Evolutionary conservation across 1,140 invertebrate genomes (phyloP), one percentile per base, ranked within the genome.

Genomic region (Drosophila bifasciata): DNA sequence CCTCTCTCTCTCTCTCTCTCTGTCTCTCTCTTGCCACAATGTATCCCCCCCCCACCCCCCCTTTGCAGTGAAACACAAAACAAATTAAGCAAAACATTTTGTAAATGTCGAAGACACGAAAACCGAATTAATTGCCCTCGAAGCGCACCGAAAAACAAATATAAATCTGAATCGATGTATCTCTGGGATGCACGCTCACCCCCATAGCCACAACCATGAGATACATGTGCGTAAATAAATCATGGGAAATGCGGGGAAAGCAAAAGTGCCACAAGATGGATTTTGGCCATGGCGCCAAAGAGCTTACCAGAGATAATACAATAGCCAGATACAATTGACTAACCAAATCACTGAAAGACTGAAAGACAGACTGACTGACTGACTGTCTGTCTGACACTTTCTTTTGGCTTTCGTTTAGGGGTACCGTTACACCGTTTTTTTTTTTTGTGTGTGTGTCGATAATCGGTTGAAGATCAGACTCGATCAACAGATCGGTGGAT

Each of bases 71-170:
- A 40, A 58, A 71, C 80, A 85, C 44, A 67, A 56, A 85, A 88
- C 75, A 88, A 88, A 88, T 88, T 88, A 89, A 76, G 67, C 75
- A 88, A 88, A 88, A 88, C 83, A 88, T 88, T 88, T 88, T 88
- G 83, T 88, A 83, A 88, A 88, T 83, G 83, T 88, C 83, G 71
- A 79, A 83, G 71, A 76, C 53, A 68, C 62, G 51, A 62, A 81
- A 79, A 76, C 66, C 66, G 70, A 88, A 88, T 88, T 88, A 88
- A 88, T 88, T 76, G 83, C 48, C 53, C 40, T 56, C 51, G 45
- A 51, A 58, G 59, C 40, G 51, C 52, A 25, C 50, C 32, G 50
- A 64, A 67, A 67, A 41, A 70, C 63, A 25, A 72, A 41, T 32
- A 67, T 41, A 64, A 64, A 36, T 41, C 51, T 53, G 49, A 19